Percentiles rank a stretch among this genome's conserved stretches.
These are phyloP conservation scores for Cuniculus paca DNA, from an alignment of 2,797 vertebrate species.

Conservation along the genomic window DNA sequence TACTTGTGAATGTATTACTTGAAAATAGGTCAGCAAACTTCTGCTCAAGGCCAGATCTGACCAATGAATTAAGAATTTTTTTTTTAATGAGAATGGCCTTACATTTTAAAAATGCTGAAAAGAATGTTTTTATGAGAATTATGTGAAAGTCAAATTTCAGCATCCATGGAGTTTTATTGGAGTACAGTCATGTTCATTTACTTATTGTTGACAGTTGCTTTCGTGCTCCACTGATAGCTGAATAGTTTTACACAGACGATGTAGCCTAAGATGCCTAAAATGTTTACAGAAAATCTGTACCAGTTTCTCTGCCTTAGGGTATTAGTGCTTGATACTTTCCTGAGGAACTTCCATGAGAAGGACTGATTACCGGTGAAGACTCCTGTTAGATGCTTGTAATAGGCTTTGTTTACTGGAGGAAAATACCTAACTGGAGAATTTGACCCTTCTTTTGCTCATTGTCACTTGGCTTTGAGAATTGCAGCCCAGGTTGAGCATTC, in stretches of 20 bases:
- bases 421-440: background rate
- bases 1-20: background rate
- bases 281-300: slow-evolving; percentile 18
- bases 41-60: slow-evolving; percentile 20
- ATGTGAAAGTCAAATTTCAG: slow-evolving; percentile 35
- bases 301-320: background rate
- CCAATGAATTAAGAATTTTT: slow-evolving; percentile 3
- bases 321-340: slow-evolving; percentile 13
- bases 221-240: background rate
- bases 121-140: slow-evolving; percentile 53
- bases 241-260: slow-evolving; percentile 33
- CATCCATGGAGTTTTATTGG: slow-evolving; percentile 46
- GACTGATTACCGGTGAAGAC: background rate
- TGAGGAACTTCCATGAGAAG: slow-evolving; percentile 19
- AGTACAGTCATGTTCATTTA: slow-evolving; percentile 12
- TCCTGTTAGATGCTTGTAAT: background rate
- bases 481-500: background rate
- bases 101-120: slow-evolving; percentile 30
- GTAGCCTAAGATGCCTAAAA: slow-evolving; percentile 4
- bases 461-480: slow-evolving; percentile 59
- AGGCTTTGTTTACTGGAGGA: background rate
- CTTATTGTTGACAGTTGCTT: slow-evolving; percentile 56
- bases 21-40: slow-evolving; percentile 16
- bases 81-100: background rate
- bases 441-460: slow-evolving; percentile 37